These are phyloP conservation scores for Chydorus sphaericus DNA, from an alignment of 2,888 invertebrate genomes.

Conservation along the genomic window DNA sequence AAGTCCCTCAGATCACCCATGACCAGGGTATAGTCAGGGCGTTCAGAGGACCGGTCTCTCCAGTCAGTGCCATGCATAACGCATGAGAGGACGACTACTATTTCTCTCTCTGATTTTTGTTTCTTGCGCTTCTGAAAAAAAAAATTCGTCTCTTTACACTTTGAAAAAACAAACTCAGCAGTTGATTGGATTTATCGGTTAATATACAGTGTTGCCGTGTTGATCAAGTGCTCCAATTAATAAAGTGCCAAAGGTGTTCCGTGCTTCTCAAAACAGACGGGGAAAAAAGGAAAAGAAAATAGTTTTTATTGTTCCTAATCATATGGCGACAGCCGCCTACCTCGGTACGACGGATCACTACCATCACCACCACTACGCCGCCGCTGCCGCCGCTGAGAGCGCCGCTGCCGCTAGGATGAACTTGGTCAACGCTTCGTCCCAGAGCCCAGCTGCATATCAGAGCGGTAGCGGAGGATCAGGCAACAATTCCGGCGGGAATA, in stretches of 20 bases:
- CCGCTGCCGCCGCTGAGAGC: constrained; percentile 27
- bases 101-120: background rate
- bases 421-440: constrained; percentile 26
- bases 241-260: too few species aligned
- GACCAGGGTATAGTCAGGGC: background rate
- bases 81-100: constrained; percentile 32
- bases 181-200: too few species aligned
- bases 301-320: constrained; percentile 29
- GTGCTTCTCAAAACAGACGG: constrained; percentile 19
- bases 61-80: constrained; percentile 38
- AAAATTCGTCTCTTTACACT: too few species aligned
- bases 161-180: too few species aligned
- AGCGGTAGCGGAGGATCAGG: constrained; percentile 47
- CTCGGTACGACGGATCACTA: constrained; percentile 63
- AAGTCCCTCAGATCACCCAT: too few species aligned
- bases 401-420: constrained; percentile 33
- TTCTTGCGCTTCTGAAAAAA: constrained; percentile 19
- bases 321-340: constrained; percentile 94
- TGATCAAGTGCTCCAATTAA: too few species aligned
- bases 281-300: constrained; percentile 18
- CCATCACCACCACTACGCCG: background rate
- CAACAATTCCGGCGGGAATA: too few species aligned
- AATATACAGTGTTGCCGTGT: too few species aligned
- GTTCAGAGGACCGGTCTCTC: background rate
- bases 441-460: constrained; percentile 42